Evolutionary conservation across 2,113 vertebrate genomes (phyloP).

Genomic region (Willisornis vidua): DNA sequence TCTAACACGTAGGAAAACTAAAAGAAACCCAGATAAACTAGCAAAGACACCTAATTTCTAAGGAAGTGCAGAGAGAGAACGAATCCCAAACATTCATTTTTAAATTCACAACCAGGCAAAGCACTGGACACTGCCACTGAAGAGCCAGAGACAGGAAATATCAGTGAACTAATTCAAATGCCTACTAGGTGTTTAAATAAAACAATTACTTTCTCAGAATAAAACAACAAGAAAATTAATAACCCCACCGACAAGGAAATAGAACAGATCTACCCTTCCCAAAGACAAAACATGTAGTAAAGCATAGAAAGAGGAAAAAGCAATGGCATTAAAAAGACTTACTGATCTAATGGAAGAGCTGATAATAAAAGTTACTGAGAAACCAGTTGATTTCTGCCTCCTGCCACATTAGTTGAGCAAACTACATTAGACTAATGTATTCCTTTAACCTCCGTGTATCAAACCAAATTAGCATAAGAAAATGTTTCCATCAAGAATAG

Average conservation of each 20-base stretch:
- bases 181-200: not conserved
- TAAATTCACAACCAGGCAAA: not conserved
- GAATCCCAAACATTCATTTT: not conserved
- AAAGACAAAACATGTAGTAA: not conserved
- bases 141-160: not conserved
- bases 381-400: conserved; percentile 47
- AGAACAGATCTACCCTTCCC: not conserved
- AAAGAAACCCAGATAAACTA: not conserved
- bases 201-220: not conserved
- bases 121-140: not conserved
- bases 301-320: not conserved
- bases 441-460: not conserved
- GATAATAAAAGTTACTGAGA: conserved; percentile 58
- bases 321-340: not conserved
- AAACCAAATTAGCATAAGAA: conserved; percentile 48
- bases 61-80: not conserved
- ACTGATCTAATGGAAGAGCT: conserved; percentile 43
- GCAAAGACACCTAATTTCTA: not conserved
- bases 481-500: conserved; percentile 32
- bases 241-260: not conserved
- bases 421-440: conserved; percentile 39
- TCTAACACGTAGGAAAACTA: not conserved
- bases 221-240: not conserved
- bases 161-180: not conserved
- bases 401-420: conserved; percentile 42